Base-by-base conservation (phyloP, 2,113 vertebrate species). In the Epinephelus lanceolatus region DNA sequence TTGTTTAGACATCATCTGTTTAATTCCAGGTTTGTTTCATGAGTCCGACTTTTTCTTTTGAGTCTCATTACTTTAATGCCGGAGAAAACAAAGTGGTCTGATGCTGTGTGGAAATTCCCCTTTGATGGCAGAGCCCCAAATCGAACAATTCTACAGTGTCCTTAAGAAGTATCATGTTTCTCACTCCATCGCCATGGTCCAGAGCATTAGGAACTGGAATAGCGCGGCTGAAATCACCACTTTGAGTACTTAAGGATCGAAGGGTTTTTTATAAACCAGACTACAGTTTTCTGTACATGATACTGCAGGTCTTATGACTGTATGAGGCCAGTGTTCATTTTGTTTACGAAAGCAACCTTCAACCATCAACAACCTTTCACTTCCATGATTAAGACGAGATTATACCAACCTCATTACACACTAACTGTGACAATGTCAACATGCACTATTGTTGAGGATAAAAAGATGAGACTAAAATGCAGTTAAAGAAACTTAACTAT, bases 81-180 rank as follows among this genome's bases (percentile, higher is more conserved):
- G 84, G 53, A 81, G 81, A 86, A 82, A 89, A 87, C 88, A 71
- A 25, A 84, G 86, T 53, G 21, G 72, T 75, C 62, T 87, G 76
- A 90, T 10, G 25, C 88, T 40, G 66, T 82, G 80, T 90, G 91
- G 92, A 91, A 92, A 92, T 90, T 87, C 90, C 92, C 91, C 66
- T 86, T 87, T 83, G 71, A 86, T 84, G 91, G 91, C 86, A 75
- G 76, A 85, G 70, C 62, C 73, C 76, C 88, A 91, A 86, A 89
- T 90, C 51, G 85, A 94, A 87, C 85, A 88, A 72, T 85, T 84
- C 78, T 81, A 53, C 90, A 79, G 33, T 78, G 76, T 91, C 75
- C 77, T 90, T 49, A 63, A 87, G 81, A 86, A 81, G 86, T 81
- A 74, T 88, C 81, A 47, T 30, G 56, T 89, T 93, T 89, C 86